Percentiles rank a stretch among this genome's conserved stretches.
These are phyloP conservation scores for Lagodon rhomboides DNA, from an alignment of 2,797 vertebrate species.

Conservation along the genomic window DNA sequence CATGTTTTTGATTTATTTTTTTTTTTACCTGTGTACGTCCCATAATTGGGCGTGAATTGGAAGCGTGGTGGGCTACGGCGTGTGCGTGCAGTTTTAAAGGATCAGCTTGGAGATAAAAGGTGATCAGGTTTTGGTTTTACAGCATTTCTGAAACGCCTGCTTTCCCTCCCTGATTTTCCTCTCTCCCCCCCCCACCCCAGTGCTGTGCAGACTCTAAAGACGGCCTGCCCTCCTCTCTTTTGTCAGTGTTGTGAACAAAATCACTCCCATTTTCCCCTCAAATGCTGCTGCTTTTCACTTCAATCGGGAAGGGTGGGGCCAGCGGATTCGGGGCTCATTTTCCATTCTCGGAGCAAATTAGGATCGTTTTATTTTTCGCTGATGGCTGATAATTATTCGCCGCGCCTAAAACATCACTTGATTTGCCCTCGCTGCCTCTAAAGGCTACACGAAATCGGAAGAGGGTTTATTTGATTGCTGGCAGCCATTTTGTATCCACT, in stretches of 20 bases:
- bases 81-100: slow-evolving; percentile 6
- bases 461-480: slow-evolving; percentile 61
- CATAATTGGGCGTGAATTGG: slow-evolving; percentile 27
- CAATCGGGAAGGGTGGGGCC: slow-evolving; percentile 74
- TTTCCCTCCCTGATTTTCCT: slow-evolving; percentile 30
- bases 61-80: neutral
- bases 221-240: slow-evolving; percentile 55
- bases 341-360: slow-evolving; percentile 66
- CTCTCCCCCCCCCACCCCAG: slow-evolving; percentile 8
- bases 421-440: slow-evolving; percentile 50
- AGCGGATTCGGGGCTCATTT: slow-evolving; percentile 56
- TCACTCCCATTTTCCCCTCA: slow-evolving; percentile 75
- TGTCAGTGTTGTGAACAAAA: slow-evolving; percentile 67
- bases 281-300: slow-evolving; percentile 66
- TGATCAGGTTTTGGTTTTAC: slow-evolving; percentile 23
- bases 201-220: slow-evolving; percentile 26
- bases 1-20: slow-evolving; percentile 17
- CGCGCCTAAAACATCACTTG: slow-evolving; percentile 27
- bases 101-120: neutral
- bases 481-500: slow-evolving; percentile 75
- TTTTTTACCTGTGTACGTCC: slow-evolving; percentile 31
- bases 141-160: slow-evolving; percentile 33
- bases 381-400: slow-evolving; percentile 73
- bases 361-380: slow-evolving; percentile 69
- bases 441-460: slow-evolving; percentile 52